These are phyloP conservation scores for Drosophila villosipedis DNA, from an alignment of 2,888 invertebrate species.

Conservation along the genomic window DNA sequence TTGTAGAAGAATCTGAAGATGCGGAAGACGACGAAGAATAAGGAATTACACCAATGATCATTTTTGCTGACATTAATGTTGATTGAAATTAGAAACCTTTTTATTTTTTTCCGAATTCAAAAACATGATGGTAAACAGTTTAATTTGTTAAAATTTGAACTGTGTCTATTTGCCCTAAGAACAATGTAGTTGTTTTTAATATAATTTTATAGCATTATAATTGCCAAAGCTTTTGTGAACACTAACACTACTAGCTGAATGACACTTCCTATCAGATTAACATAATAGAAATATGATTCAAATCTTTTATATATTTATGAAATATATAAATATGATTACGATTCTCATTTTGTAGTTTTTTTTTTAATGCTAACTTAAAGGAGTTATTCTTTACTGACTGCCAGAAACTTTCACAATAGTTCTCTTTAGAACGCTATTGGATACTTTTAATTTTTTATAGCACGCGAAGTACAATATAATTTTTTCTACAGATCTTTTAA, in stretches of 20 bases:
- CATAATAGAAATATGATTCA: constrained; percentile 17
- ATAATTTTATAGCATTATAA: constrained; percentile 16
- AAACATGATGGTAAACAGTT: constrained; percentile 23
- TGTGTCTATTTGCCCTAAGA: constrained; percentile 18
- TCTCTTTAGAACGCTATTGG: neutral
- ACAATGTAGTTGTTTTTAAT: constrained; percentile 25
- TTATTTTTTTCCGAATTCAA: constrained; percentile 8
- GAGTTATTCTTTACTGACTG: neutral
- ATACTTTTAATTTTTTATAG: neutral
- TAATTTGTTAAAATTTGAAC: neutral
- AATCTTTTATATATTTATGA: constrained; percentile 34
- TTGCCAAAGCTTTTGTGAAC: constrained; percentile 19
- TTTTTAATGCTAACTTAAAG: neutral
- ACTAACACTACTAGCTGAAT: constrained; percentile 29
- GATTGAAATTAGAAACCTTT: constrained; percentile 21
- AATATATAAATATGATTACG: constrained; percentile 36
- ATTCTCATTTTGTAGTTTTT: neutral
- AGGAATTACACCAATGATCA: neutral
- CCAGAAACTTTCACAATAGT: neutral
- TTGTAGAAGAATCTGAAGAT: constrained; percentile 64
- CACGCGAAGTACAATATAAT: neutral
- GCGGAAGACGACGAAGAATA: constrained; percentile 64
- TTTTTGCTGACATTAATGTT: constrained; percentile 11
- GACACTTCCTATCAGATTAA: constrained; percentile 22
- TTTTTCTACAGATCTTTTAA: neutral